phyloP scores from a whole-genome alignment of 2,113 vertebrate species.

The Salvelinus fontinalis region DNA sequence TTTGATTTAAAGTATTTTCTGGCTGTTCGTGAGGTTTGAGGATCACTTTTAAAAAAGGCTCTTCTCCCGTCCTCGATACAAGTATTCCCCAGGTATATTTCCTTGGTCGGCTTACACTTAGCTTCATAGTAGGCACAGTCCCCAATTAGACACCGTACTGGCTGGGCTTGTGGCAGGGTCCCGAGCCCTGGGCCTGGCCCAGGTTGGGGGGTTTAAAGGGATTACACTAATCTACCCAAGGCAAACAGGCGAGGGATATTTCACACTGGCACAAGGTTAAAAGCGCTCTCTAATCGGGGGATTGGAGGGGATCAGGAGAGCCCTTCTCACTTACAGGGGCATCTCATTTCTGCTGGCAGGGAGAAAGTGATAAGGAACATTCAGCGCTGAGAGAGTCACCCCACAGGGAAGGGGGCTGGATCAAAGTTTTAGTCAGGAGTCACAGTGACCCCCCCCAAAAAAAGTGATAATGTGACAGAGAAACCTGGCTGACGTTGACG shows the following conservation, averaged over 20 bases:
- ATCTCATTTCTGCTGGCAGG: not conserved
- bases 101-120: too few relatives aligned
- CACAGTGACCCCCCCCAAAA: too few relatives aligned
- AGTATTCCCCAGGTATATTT: not conserved
- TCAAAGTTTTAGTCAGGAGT: not conserved
- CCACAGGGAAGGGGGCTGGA: not conserved
- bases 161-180: not conserved
- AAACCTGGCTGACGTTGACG: not conserved
- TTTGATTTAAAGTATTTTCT: too few relatives aligned
- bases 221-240: constrained; percentile 55
- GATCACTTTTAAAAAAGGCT: too few relatives aligned
- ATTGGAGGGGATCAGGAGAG: constrained; percentile 20
- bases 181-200: not conserved
- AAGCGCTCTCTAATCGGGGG: constrained; percentile 10
- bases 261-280: constrained; percentile 28
- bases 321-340: constrained; percentile 31
- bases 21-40: too few relatives aligned
- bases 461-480: not conserved
- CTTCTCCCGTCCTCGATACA: not conserved
- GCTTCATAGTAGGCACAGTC: too few relatives aligned
- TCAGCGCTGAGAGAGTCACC: not conserved
- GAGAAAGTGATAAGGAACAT: constrained; percentile 30
- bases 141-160: too few relatives aligned
- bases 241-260: constrained; percentile 38
- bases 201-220: constrained; percentile 39